Evolutionary conservation across 2,113 vertebrate species (phyloP).

Genomic region (Ptyas mucosa): DNA sequence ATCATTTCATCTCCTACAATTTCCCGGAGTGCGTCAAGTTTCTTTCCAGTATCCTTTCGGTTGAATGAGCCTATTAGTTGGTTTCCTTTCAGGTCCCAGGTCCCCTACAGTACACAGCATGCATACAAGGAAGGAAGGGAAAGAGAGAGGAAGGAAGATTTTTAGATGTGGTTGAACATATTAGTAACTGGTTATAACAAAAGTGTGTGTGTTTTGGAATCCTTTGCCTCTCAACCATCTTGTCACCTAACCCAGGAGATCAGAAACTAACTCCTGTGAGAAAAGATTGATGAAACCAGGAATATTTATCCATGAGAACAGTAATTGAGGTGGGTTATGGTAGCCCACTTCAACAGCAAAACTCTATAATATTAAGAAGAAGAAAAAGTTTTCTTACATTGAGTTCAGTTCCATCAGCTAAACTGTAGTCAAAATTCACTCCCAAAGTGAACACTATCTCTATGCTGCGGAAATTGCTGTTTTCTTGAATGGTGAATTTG

Average conservation of each 20-base stretch:
- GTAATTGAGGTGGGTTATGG: neutral
- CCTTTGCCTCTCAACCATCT: neutral
- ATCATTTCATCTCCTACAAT: slow-evolving; percentile 77
- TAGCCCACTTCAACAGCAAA: neutral
- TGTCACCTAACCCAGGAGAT: neutral
- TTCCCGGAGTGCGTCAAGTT: slow-evolving; percentile 70
- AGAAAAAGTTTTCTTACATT: slow-evolving; percentile 68
- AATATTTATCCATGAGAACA: neutral
- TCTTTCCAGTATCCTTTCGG: slow-evolving; percentile 83
- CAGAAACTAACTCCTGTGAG: neutral
- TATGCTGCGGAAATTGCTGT: slow-evolving; percentile 79
- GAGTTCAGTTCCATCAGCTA: slow-evolving; percentile 89
- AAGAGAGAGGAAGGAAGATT: neutral
- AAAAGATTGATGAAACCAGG: neutral
- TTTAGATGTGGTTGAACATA: neutral
- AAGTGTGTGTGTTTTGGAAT: neutral
- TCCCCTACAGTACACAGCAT: slow-evolving; percentile 64
- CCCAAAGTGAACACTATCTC: slow-evolving; percentile 84
- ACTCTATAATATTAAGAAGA: neutral
- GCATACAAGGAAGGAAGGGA: neutral
- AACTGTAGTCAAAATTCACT: slow-evolving; percentile 75
- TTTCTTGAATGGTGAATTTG: slow-evolving; percentile 83
- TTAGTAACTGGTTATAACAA: neutral
- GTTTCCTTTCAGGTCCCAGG: slow-evolving; percentile 77
- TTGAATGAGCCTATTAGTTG: slow-evolving; percentile 77